Conservation (phyloP, 2,888 invertebrate species). For the Aphodius granarius region DNA sequence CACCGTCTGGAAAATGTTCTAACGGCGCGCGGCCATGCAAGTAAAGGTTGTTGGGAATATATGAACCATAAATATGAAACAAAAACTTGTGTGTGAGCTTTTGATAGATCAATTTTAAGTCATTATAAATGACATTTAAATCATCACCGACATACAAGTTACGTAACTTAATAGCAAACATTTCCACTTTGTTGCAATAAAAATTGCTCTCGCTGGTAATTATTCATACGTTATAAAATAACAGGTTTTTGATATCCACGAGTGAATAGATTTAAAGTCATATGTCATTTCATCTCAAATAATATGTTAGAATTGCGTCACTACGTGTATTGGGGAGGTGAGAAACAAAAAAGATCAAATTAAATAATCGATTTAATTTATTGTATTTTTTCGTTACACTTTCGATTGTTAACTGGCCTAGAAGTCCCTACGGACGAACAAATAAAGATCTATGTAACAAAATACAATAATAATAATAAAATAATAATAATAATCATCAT, state of each 20-base stretch:
- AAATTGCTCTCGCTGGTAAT: neutral
- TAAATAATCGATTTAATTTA: conserved; percentile 27
- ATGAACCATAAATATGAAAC: neutral
- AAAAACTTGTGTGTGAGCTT: neutral
- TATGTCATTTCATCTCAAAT: neutral
- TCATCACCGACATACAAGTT: neutral
- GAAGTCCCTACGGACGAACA: conserved; percentile 46
- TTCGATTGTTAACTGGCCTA: conserved; percentile 46
- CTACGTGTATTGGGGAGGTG: neutral
- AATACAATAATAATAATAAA: conserved; percentile 39
- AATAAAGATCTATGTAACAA: conserved; percentile 40
- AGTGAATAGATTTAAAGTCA: neutral
- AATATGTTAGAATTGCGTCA: neutral
- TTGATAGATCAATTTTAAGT: neutral
- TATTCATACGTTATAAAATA: neutral
- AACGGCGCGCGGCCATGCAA: no score
- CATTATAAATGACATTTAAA: neutral
- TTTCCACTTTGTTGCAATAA: neutral
- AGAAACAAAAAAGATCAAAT: neutral
- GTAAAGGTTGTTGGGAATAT: no score
- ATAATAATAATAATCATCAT: conserved; percentile 26
- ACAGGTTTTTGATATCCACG: no score
- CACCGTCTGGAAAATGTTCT: no score
- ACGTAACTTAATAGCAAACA: neutral
- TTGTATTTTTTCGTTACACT: conserved; percentile 29